Evolutionary conservation across 1,140 invertebrate species (phyloP), one percentile per base, ranked within the genome.

Genomic region (Scaptomyza hsui): DNA sequence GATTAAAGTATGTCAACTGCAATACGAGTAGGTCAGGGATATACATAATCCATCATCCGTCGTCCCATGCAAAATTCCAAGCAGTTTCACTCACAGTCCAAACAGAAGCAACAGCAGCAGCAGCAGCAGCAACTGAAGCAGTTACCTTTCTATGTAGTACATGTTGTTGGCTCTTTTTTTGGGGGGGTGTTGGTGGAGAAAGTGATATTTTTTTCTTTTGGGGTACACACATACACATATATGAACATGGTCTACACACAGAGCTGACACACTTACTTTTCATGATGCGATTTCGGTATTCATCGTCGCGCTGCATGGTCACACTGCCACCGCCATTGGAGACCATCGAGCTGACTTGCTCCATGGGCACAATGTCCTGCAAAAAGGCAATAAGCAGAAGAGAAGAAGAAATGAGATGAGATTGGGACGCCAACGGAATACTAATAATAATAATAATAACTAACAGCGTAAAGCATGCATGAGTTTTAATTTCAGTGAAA

Each of bases 301-400:
- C 90, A 80, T 91, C 90, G 63, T 91, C 90, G 73, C 90, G 90
- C 76, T 91, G 90, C 89, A 91, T 91, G 59, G 88, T 80, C 10
- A 89, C 88, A 49, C 90, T 91, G 52, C 90, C 90, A 44, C 90
- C 90, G 10, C 90, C 90, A 60, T 91, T 91, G 69, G 90, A 91
- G 64, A 91, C 90, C 88, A 91, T 90, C 55, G 90, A 91, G 79
- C 90, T 91, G 61, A 91, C 82, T 86, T 89, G 90, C 88, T 91
- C 90, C 90, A 91, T 91, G 56, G 89, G 90, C 75, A 91, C 90
- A 82, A 91, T 91, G 85, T 91, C 90, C 90, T 91, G 90, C 45
- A 85, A 81, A 39, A 52, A 52, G 64, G 2, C 7, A 37, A 48
- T 32, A 24, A n/a, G 3, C 3, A 10, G 10, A 19, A 32, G n/a